phyloP scores from a whole-genome alignment of 2,797 vertebrate genomes.

The Pachyuromys duprasi region DNA sequence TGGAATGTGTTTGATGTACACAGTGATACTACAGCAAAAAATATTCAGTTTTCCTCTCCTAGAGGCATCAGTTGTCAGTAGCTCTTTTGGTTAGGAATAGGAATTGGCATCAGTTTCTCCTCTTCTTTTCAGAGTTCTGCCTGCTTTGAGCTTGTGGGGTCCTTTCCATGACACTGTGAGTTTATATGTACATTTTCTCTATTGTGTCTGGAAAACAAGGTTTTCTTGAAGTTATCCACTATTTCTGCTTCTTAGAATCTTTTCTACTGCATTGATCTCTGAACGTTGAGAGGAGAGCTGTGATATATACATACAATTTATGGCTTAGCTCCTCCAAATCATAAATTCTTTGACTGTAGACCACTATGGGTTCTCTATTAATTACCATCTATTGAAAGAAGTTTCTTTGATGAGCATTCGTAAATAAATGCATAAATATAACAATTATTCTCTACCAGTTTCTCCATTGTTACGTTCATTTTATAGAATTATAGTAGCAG shows the following conservation, averaged over 20 bases:
- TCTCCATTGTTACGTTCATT: not conserved
- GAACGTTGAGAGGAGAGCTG: not conserved
- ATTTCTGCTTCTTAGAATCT: too few relatives aligned
- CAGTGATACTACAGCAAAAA: not conserved
- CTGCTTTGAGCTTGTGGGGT: too few relatives aligned
- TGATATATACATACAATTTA: too few relatives aligned
- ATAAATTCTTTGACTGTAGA: not conserved
- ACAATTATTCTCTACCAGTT: not conserved
- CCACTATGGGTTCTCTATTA: not conserved
- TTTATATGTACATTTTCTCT: not conserved
- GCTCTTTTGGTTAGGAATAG: not conserved
- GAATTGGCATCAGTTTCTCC: rapidly evolving
- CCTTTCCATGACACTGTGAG: not conserved
- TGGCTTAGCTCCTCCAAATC: not conserved
- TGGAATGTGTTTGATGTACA: not conserved
- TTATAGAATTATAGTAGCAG: not conserved
- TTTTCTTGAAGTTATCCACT: not conserved
- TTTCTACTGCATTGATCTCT: not conserved
- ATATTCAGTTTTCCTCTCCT: not conserved
- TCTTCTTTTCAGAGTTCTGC: not conserved
- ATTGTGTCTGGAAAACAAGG: not conserved
- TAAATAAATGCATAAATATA: not conserved
- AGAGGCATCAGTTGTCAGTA: not conserved
- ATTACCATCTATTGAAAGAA: not conserved
- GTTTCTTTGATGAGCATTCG: not conserved